These are phyloP conservation scores for Invenusta paracnida DNA, from an alignment of 2,888 invertebrate genomes.

Conservation along the genomic window DNA sequence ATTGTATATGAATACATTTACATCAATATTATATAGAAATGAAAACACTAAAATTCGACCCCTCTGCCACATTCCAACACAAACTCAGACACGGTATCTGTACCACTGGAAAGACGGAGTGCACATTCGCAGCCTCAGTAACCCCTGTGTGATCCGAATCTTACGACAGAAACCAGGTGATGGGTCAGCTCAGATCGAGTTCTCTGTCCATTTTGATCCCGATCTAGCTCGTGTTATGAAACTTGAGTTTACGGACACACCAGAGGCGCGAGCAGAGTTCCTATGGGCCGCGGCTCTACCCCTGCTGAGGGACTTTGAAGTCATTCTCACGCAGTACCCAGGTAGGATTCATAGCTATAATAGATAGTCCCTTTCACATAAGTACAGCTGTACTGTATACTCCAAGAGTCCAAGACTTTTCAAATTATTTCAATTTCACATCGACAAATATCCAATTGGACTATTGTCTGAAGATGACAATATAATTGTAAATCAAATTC, in stretches of 20 bases:
- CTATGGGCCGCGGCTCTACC: neutral
- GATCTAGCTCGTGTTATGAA: neutral
- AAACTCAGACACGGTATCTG: conserved; percentile 8
- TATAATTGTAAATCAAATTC: too few species aligned
- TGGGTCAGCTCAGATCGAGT: neutral
- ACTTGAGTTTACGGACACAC: neutral
- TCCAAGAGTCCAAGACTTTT: too few species aligned
- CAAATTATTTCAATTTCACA: too few species aligned
- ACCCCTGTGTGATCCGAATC: neutral
- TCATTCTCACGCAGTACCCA: neutral
- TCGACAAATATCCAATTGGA: too few species aligned
- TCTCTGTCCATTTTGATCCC: neutral
- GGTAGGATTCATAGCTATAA: too few species aligned
- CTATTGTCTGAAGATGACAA: too few species aligned
- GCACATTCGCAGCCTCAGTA: neutral
- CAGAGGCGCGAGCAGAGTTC: neutral
- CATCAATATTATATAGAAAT: too few species aligned
- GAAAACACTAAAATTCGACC: too few species aligned
- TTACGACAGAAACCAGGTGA: neutral
- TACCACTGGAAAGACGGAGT: conserved; percentile 32
- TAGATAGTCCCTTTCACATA: too few species aligned
- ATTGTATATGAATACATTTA: too few species aligned
- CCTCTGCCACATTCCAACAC: too few species aligned
- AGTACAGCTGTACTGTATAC: too few species aligned
- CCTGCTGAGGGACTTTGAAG: neutral